phyloP scores from a whole-genome alignment of 2,113 vertebrate genomes.

The Gambusia affinis region DNA sequence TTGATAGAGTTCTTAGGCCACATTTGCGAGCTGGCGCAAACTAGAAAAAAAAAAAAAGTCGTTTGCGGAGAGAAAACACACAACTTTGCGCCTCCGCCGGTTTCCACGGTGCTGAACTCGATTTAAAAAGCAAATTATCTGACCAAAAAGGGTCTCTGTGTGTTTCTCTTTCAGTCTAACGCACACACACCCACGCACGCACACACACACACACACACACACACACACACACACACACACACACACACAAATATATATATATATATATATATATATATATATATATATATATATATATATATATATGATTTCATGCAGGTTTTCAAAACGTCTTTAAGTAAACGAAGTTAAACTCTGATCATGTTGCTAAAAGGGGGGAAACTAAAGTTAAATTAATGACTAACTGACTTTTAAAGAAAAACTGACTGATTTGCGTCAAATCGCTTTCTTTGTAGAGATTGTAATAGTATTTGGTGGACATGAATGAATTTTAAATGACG shows the following conservation, averaged over 20 bases:
- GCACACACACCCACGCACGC: neutral
- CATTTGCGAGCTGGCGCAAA: slow-evolving; percentile 72
- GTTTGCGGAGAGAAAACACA: slow-evolving; percentile 19
- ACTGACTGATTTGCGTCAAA: neutral
- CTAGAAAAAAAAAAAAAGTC: slow-evolving; percentile 28
- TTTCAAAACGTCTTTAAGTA: slow-evolving; percentile 13
- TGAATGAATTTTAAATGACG: slow-evolving; percentile 41
- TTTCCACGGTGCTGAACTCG: slow-evolving; percentile 5
- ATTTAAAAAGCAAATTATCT: slow-evolving; percentile 25
- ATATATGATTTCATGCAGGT: slow-evolving; percentile 26
- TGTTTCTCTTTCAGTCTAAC: neutral
- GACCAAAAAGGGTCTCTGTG: neutral
- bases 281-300: neutral
- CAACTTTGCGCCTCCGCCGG: slow-evolving; percentile 14
- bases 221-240: neutral
- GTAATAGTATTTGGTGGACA: slow-evolving; percentile 47
- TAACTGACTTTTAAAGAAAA: too few species aligned
- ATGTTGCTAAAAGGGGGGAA: neutral
- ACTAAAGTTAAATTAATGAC: neutral
- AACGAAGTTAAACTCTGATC: neutral
- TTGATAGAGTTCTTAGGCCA: slow-evolving; percentile 85
- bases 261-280: neutral
- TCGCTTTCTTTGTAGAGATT: slow-evolving; percentile 1
- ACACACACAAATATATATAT: neutral
- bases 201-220: too few species aligned